Evolutionary conservation across 1,140 invertebrate genomes (phyloP), one percentile per base, ranked within the genome.

Genomic region (Monomorium pharaonis): DNA sequence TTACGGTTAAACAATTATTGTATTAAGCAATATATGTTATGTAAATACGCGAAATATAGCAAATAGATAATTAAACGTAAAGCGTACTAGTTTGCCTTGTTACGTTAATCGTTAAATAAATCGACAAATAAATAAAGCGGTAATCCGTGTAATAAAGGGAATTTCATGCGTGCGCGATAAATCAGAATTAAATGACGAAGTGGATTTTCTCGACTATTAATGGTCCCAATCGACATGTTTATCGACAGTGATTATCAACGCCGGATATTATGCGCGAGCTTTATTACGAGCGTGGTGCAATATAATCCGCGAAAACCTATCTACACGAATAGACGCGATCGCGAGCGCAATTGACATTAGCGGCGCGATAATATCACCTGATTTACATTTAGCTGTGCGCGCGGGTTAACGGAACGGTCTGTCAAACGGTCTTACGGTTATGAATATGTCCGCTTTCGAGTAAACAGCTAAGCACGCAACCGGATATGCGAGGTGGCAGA

Each of bases 131-230:
- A 80, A 80, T 83, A 47, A 47, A 47, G 12, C 33, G 27, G 6
- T 54, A 72, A 58, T 72, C 47, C 14, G 49, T 3, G 18, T 30
- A 16, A 58, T 81, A 58, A 72, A 78, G 18, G n/a, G 58, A 78
- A 58, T 83, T 74, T 58, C 42, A 33, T 72, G 27, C 44, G 30
- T 24, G 1, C 54, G 30, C n/a, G 14, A 21, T 74, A 47, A 83
- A 83, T 58, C 78, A 33, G 33, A 74, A 74, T 58, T 83, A 74
- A 60, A 54, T 70, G 24, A 27, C 37, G n/a, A 21, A 74, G 67
- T 83, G 69, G 37, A 83, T 72, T 74, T 72, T 56, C 78, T 70
- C 49, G 18, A 18, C 67, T 72, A 58, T 72, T 83, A 83, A 83
- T 83, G 37, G 51, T 33, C 51, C 74, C 78, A 44, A 47, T 58